Evolutionary conservation across 1,140 invertebrate species (phyloP), one percentile per base, ranked within the genome.

Genomic region (Ips typographus): DNA sequence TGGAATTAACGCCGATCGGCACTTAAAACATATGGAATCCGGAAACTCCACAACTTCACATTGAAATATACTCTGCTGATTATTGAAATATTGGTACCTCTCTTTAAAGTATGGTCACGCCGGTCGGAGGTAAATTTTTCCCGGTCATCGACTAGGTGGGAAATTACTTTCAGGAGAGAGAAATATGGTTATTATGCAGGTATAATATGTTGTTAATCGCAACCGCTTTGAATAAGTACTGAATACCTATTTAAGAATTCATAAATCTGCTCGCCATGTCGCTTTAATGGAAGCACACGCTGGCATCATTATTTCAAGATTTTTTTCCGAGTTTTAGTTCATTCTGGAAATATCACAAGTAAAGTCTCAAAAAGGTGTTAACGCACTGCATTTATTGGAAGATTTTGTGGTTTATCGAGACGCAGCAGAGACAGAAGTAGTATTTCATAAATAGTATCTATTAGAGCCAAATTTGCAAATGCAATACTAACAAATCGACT

Each of bases 81-180:
- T 66, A 66, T 66, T 66, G 64, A 66, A 66, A 66, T 66, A 66
- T 66, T 66, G 55, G 42, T 66, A 58, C 52, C 52, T 65, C 49
- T 65, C 63, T 59, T 61, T 65, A 56, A 66, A 66, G 51, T 65
- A 65, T 42, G 51, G 47, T 65, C 51, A 65, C 63, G 55, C 55
- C 40, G 64, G 53, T 57, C 42, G 64, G 8, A 44, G 55, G 52
- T 66, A 47, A 58, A 44, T 57, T 66, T 66, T 66, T 58, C 3
- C 53, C 52, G 8, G 44, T 49, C 42, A 7, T n/a, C 8, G 47
- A 52, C 51, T 61, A 61, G 41, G 52, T 56, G 55, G 64, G 55
- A 66, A 66, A 66, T 66, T 66, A 58, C 42, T 49, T 58, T 57
- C 47, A 38, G 37, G 4, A 57, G 4, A 40, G 43, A 66, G 64